A percentile compares a stretch with the other conserved stretches of the same genome.
These are phyloP conservation scores for Centropus unirufus DNA, from an alignment of 2,113 vertebrate genomes.

Conservation along the genomic window DNA sequence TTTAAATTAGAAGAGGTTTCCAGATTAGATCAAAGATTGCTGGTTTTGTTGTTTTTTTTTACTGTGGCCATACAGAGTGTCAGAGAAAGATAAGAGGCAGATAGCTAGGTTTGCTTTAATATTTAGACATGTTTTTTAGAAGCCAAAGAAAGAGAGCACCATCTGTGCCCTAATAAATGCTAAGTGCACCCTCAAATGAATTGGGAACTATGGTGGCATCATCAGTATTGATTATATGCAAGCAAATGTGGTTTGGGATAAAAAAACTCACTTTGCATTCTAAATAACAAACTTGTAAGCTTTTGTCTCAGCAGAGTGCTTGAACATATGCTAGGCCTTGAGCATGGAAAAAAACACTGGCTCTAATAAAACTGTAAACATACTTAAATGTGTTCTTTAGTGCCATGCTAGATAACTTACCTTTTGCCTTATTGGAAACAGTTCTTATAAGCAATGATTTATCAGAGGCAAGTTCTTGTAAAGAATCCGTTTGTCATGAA, in stretches of 20 bases:
- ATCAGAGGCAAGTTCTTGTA: neutral
- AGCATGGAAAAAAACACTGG: conserved; percentile 34
- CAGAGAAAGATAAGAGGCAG: conserved; percentile 6
- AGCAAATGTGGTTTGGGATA: conserved; percentile 34
- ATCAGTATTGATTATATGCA: conserved; percentile 6
- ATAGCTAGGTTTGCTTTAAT: neutral
- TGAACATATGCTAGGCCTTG: conserved; percentile 33
- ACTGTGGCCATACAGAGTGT: neutral
- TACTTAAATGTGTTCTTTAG: conserved; percentile 8
- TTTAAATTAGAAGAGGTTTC: conserved; percentile 1
- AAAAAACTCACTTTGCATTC: neutral
- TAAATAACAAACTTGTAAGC: conserved; percentile 24
- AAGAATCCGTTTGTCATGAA: neutral
- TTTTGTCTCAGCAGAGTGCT: conserved; percentile 15
- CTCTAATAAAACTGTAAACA: neutral
- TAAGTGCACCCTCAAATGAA: neutral
- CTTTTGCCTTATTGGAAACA: neutral
- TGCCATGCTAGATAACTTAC: neutral
- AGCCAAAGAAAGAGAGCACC: neutral
- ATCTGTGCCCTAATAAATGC: conserved; percentile 42
- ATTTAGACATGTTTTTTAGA: conserved; percentile 17
- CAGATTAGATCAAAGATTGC: conserved; percentile 23
- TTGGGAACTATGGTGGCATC: neutral
- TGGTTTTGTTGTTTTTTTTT: neutral
- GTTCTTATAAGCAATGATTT: neutral